Evolutionary conservation across 2,797 vertebrate species (phyloP).

Genomic region (Darevskia mixta): DNA sequence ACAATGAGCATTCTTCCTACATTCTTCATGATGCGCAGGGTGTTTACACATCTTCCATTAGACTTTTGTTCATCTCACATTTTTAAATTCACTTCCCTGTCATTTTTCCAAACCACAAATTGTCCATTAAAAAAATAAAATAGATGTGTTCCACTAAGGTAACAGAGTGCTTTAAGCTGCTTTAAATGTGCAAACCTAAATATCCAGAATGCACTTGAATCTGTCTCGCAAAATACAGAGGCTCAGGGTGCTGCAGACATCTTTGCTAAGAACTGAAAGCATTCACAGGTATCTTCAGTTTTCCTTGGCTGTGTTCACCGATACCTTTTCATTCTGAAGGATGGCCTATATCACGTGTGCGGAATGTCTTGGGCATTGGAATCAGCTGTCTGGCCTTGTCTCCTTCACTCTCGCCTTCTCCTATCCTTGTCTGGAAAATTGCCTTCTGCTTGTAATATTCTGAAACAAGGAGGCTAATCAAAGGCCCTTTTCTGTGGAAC

Average conservation of each 20-base stretch:
- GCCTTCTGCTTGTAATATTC: conserved; percentile 80
- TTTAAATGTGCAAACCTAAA: too few species aligned
- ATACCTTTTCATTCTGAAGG: not conserved
- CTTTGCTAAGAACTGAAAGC: not conserved
- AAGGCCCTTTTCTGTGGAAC: conserved; percentile 77
- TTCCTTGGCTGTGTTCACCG: not conserved
- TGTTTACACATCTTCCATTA: too few species aligned
- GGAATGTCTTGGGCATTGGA: conserved; percentile 41
- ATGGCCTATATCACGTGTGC: conserved; percentile 10
- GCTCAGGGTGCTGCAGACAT: conserved; percentile 25
- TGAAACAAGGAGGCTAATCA: conserved; percentile 83
- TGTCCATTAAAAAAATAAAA: too few species aligned
- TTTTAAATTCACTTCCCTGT: too few species aligned
- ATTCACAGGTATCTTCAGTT: conserved; percentile 1
- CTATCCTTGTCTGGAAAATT: conserved; percentile 56
- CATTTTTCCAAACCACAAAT: too few species aligned
- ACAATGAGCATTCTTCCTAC: too few species aligned
- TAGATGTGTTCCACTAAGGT: too few species aligned
- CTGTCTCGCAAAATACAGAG: too few species aligned
- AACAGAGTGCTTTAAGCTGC: too few species aligned
- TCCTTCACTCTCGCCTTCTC: conserved; percentile 43
- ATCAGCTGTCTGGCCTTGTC: conserved; percentile 42
- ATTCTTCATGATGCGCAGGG: too few species aligned
- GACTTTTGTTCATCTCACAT: too few species aligned
- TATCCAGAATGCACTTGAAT: too few species aligned